A percentile compares a stretch with the other conserved stretches of the same genome.
Evolutionary conservation across 2,797 vertebrate species (phyloP).

Genomic region (Bovichtus diacanthus): DNA sequence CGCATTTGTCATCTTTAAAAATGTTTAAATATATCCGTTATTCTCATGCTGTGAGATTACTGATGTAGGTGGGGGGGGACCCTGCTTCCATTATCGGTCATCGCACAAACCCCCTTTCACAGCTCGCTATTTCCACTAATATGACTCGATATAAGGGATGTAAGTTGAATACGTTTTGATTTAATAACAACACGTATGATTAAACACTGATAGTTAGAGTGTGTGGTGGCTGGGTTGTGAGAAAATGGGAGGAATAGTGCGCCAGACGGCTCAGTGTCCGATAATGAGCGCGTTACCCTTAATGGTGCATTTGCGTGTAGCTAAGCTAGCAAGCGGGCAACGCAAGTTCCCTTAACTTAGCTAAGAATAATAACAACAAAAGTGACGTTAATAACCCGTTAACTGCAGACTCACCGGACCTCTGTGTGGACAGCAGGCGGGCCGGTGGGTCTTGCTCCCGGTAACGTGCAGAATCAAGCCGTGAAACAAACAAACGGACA

Average conservation of each 20-base stretch:
- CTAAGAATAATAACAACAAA: background rate
- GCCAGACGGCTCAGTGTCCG: constrained; percentile 46
- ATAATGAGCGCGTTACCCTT: background rate
- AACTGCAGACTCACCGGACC: constrained; percentile 53
- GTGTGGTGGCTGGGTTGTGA: fast-evolving
- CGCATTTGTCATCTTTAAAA: fast-evolving
- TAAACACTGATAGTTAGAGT: fast-evolving
- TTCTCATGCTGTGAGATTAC: background rate
- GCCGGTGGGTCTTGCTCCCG: background rate
- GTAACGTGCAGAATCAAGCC: background rate
- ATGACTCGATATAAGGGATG: fast-evolving
- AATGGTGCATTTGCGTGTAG: constrained; percentile 25
- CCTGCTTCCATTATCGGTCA: constrained; percentile 65
- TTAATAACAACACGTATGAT: fast-evolving
- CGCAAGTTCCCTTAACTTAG: background rate
- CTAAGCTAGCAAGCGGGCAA: constrained; percentile 36
- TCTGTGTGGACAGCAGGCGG: background rate
- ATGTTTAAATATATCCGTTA: background rate
- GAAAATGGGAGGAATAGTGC: background rate
- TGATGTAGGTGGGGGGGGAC: background rate
- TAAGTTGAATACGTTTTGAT: fast-evolving
- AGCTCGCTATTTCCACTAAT: fast-evolving
- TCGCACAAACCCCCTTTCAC: background rate
- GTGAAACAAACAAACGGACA: constrained; percentile 6
- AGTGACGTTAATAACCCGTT: background rate